Evolutionary conservation across 30 jellyfish, hydroid and myxozoan genomes (phyloP), one percentile per base, ranked within the genome.

Genomic region (Rhopilema esculentum): DNA sequence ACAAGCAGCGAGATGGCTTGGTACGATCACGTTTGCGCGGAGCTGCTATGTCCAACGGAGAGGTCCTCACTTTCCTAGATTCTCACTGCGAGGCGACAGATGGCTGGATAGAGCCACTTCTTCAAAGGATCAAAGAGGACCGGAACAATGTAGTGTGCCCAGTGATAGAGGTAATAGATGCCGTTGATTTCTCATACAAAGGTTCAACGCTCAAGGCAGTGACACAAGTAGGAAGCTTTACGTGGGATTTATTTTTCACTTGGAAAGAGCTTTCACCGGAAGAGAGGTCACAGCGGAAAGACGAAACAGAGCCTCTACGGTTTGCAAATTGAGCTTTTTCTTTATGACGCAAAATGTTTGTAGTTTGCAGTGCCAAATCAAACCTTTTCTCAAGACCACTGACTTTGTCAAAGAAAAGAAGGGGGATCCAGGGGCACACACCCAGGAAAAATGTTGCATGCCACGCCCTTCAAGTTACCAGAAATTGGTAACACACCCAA

Each of bases 21-120:
- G 97, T 93, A 20, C 91, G 98, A 27, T 93, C 98, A 6, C 95
- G 98, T 1, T 72, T 93, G 27, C 86, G 84, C n/a, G 98, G 98
- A 22, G 98, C 97, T 1, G 81, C 82, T 18, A 19, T 61, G 78
- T 81, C 98, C 23, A 32, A 61, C 8, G 98, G 98, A 24, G 93
- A 76, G 16, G 98, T 89, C 18, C 83, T 93, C 4, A 93, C 96
- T 0, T 93, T 93, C 83, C 79, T 93, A 16, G 98, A 93, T 89
- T 93, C 98, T 21, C 98, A 93, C 66, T 93, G 98, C 69, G 98
- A 93, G 69, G 93, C 90, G 2, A 93, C 97, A 12, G 74, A 57
- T 12, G 98, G 98, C 33, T 93, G 98, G 98, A 67, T 83, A 6
- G 97, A 93, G 71, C 98, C 98, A 24, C 74, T 93, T 64, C 86